phyloP scores from a whole-genome alignment of 2,888 invertebrate genomes.

The Trachelus tabidus region DNA sequence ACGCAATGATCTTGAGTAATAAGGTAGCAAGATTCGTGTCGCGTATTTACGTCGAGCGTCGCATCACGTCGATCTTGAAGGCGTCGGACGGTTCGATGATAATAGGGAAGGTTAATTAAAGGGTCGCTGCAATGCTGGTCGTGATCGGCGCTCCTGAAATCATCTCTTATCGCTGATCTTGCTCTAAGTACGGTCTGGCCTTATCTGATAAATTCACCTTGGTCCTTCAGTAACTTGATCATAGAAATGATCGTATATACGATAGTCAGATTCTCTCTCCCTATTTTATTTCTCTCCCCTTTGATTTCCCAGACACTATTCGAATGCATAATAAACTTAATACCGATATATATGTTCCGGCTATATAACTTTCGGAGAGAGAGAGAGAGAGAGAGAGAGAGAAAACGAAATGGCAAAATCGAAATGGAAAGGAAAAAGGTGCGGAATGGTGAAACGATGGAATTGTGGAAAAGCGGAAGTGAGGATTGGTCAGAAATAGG shows the following conservation, averaged over 20 bases:
- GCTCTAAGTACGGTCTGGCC: background rate
- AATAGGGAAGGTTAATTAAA: slow-evolving; percentile 35
- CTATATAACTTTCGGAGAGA: background rate
- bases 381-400: background rate
- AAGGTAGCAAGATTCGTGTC: background rate
- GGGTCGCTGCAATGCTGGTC: slow-evolving; percentile 5
- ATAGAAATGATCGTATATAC: background rate
- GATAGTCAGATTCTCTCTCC: background rate
- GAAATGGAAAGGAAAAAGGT: background rate
- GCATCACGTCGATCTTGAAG: background rate
- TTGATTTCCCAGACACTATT: background rate
- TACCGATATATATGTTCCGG: background rate
- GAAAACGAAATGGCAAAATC: background rate
- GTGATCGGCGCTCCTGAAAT: background rate
- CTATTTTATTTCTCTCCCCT: background rate
- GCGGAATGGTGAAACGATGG: background rate
- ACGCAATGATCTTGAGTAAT: background rate
- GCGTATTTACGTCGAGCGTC: background rate
- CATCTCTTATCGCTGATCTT: background rate
- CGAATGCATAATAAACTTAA: background rate
- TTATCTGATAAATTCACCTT: background rate
- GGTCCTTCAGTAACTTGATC: background rate
- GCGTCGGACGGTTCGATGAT: slow-evolving; percentile 29
- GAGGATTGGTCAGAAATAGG: background rate
- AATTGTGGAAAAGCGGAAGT: background rate